These are phyloP conservation scores for Apodemus sylvaticus DNA, from an alignment of 2,113 vertebrate species.

Conservation along the genomic window DNA sequence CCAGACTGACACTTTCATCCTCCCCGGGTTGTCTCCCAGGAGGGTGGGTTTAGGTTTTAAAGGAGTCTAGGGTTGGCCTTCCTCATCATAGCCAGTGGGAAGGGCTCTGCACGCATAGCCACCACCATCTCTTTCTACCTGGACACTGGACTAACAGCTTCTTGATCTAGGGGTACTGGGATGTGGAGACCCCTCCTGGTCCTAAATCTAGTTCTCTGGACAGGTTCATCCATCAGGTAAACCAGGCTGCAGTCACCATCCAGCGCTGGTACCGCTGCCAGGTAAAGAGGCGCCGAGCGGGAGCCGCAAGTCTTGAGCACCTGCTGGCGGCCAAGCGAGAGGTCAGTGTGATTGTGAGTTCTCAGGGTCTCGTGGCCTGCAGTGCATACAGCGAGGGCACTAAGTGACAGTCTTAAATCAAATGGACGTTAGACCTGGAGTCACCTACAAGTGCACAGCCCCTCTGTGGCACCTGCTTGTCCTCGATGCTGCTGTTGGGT, in stretches of 20 bases:
- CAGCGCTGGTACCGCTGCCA: slow-evolving; percentile 95
- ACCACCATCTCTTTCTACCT: rapidly evolving
- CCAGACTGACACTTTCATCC: rapidly evolving
- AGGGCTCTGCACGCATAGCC: rapidly evolving
- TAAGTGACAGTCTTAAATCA: background rate
- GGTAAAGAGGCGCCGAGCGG: slow-evolving; percentile 72
- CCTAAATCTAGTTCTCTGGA: background rate
- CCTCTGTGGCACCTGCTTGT: background rate
- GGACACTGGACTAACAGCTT: background rate
- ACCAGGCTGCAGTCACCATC: slow-evolving; percentile 91
- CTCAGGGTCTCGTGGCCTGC: rapidly evolving
- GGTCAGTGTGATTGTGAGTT: slow-evolving; percentile 79
- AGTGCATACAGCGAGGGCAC: background rate
- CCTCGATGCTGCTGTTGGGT: background rate
- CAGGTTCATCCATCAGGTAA: slow-evolving; percentile 96
- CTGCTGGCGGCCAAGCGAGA: slow-evolving; percentile 87
- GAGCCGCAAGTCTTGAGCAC: slow-evolving; percentile 80
- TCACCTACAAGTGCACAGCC: rapidly evolving
- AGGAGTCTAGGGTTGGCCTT: background rate
- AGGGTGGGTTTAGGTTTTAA: background rate
- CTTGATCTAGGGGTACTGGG: background rate
- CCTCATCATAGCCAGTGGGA: background rate
- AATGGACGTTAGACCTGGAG: background rate
- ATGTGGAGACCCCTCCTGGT: rapidly evolving
- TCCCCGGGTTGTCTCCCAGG: too few species aligned